Percentiles rank a stretch among this genome's conserved stretches.
Conservation (phyloP, 2,888 invertebrate species). For the Ganaspis brasiliensis region DNA sequence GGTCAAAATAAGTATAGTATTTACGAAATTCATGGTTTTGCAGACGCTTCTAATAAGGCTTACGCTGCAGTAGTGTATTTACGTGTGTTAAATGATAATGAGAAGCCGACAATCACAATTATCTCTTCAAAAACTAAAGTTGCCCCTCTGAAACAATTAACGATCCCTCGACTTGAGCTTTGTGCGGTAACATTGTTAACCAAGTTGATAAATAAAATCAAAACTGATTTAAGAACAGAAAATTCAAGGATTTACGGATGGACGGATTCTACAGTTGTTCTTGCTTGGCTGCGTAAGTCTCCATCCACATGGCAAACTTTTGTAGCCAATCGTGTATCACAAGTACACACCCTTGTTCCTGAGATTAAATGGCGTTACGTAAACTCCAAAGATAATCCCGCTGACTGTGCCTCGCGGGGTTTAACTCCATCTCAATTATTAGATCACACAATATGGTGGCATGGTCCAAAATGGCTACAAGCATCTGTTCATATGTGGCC, state of each 20-base stretch:
- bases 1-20: neutral
- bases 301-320: slow-evolving; percentile 44
- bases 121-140: slow-evolving; percentile 46
- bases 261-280: slow-evolving; percentile 58
- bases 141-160: slow-evolving; percentile 45
- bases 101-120: neutral
- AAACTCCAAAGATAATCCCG: slow-evolving; percentile 55
- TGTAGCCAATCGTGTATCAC: slow-evolving; percentile 47
- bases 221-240: neutral
- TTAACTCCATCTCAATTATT: slow-evolving; percentile 53
- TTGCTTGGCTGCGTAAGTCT: slow-evolving; percentile 53
- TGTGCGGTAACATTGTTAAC: slow-evolving; percentile 28
- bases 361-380: slow-evolving; percentile 52
- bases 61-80: slow-evolving; percentile 45
- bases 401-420: slow-evolving; percentile 61
- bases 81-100: neutral
- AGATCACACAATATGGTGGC: slow-evolving; percentile 58
- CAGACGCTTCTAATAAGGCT: slow-evolving; percentile 45
- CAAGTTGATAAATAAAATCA: slow-evolving; percentile 11
- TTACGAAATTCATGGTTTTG: slow-evolving; percentile 47
- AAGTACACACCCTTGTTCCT: slow-evolving; percentile 32
- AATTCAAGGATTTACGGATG: slow-evolving; percentile 42
- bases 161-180: slow-evolving; percentile 47
- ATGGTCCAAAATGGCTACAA: slow-evolving; percentile 52
- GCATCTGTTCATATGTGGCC: neutral